Base-by-base conservation (phyloP, 2,797 vertebrate genomes). In the Staurois parvus region DNA sequence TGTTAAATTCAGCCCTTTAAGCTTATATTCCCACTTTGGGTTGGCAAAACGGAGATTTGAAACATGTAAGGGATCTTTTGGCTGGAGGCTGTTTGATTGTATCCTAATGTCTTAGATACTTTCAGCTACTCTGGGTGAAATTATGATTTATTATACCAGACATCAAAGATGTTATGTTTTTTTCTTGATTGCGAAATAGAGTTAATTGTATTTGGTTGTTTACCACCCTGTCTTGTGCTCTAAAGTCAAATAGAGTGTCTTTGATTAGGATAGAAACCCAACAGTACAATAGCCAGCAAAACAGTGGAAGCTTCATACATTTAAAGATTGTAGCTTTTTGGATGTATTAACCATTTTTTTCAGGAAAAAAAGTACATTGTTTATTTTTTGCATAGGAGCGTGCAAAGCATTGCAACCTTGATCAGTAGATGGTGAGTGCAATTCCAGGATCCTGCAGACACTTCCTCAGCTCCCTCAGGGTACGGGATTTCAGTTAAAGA, bases 1-100 rank as follows among this genome's bases (percentile, higher is more conserved):
- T 97, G 98, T 98, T 99, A 97, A 98, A 98, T 99, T 98, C 95
- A 95, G 94, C 92, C 94, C 95, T 95, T 95, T 94, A 94, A 95
- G 95, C 94, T 95, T 91, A 91, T 94, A 94, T 94, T 94, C 94
- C 94, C 94, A 93, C 94, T 93, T 90, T 88, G 93, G 93, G 90
- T 90, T 93, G 89, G 92, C 91, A 93, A 94, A 94, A 92, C 84
- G 13, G 90, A 92, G 89, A 90, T 91, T 88, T 91, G 87, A 88
- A 88, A 76, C 88, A 81, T 87, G 82, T 84, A 89, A 84, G 74
- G 70, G 72, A 88, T 88, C 37, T 89, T 88, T 86, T 85, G 91
- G 80, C 84, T 76, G 68, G 73, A 86, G 83, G 68, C 74, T 84
- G 75, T 86, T 86, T 86, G 79, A 83, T 86, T 83, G 64, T 73